Evolutionary conservation across 2,113 vertebrate species (phyloP).

Genomic region (Sinocyclocheilus maitianheensis): DNA sequence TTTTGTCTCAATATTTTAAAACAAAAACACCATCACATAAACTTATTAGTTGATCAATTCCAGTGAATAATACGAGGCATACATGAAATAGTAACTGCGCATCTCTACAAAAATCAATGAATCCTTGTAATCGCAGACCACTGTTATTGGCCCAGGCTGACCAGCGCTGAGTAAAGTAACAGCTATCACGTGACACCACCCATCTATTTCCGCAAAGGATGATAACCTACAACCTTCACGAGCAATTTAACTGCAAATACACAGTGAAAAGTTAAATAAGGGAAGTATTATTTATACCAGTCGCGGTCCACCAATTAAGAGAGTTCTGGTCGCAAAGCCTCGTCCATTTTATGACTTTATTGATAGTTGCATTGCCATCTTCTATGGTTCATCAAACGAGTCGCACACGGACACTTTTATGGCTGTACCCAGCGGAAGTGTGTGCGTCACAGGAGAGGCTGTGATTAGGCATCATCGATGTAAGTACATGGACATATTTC

Average conservation of each 20-base stretch:
- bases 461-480: neutral
- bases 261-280: neutral
- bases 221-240: no score
- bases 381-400: neutral
- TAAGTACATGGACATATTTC: neutral
- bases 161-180: neutral
- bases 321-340: no score
- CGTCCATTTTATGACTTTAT: neutral
- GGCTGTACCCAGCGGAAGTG: slow-evolving; percentile 33
- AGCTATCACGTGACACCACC: neutral
- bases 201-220: no score
- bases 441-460: neutral
- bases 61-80: no score
- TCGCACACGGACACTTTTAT: slow-evolving; percentile 24
- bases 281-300: neutral
- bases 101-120: neutral
- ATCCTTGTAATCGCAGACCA: neutral
- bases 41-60: neutral
- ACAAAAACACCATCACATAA: neutral
- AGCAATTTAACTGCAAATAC: neutral
- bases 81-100: neutral
- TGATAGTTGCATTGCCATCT: neutral
- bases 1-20: neutral
- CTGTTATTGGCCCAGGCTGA: neutral
- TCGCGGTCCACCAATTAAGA: neutral